A percentile compares a stretch with the other conserved stretches of the same genome.
Conservation (phyloP, 2,888 invertebrate genomes). For the Synanthedon myopaeformis region DNA sequence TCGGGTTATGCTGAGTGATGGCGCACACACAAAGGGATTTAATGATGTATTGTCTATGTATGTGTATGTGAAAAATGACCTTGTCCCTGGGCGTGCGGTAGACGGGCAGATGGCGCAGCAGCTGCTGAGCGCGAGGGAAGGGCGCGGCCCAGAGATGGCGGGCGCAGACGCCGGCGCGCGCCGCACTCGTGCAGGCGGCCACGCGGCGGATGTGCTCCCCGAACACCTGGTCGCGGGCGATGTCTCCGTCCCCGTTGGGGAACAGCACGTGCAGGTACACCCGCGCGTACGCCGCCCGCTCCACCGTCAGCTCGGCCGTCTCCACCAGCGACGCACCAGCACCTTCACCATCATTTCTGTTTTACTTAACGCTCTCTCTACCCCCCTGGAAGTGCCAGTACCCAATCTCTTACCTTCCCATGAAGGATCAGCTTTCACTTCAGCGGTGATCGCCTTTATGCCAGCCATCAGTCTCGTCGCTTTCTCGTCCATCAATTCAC, state of each 20-base stretch:
- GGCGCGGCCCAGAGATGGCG: conserved; percentile 87
- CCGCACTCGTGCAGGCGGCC: conserved; percentile 78
- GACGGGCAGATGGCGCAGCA: conserved; percentile 87
- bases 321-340: conserved; percentile 79
- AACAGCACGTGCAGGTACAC: conserved; percentile 94
- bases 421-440: conserved; percentile 77
- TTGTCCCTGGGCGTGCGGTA: conserved; percentile 93
- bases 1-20: too few relatives aligned
- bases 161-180: conserved; percentile 82
- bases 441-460: conserved; percentile 75
- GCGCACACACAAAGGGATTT: too few relatives aligned
- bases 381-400: too few relatives aligned
- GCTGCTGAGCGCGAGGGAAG: conserved; percentile 94
- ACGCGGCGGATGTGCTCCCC: conserved; percentile 90
- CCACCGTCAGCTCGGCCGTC: conserved; percentile 84
- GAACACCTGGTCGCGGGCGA: conserved; percentile 90
- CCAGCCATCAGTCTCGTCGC: conserved; percentile 89
- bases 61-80: conserved; percentile 26
- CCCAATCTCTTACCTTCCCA: conserved; percentile 73
- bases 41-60: too few relatives aligned
- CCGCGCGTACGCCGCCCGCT: conserved; percentile 89
- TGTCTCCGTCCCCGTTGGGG: conserved; percentile 97
- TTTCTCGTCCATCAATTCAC: conserved; percentile 87
- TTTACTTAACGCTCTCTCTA: conserved; percentile 3
- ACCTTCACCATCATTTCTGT: conserved; percentile 43